These are phyloP conservation scores for Galerucella pusilla DNA, from an alignment of 2,888 invertebrate species.

Conservation along the genomic window DNA sequence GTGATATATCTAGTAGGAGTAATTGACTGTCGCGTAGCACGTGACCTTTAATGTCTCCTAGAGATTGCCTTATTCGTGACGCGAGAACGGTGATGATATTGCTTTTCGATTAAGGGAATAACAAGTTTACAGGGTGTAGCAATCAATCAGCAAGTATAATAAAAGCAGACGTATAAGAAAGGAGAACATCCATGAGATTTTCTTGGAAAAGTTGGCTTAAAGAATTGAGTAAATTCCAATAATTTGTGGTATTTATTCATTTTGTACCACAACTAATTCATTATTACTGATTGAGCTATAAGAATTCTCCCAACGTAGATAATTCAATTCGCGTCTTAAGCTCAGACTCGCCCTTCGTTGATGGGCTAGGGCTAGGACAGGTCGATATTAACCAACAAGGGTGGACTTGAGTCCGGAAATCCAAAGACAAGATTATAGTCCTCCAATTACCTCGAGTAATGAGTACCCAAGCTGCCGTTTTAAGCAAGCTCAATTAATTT, in stretches of 20 bases:
- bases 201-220: no score
- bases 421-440: slow-evolving; percentile 12
- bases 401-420: slow-evolving; percentile 18
- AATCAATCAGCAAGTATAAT: no score
- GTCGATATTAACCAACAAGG: slow-evolving; percentile 14
- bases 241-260: no score
- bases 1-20: slow-evolving; percentile 39
- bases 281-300: no score
- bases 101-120: no score
- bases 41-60: slow-evolving; percentile 42
- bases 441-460: slow-evolving; percentile 24
- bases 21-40: slow-evolving; percentile 44
- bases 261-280: no score
- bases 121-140: no score
- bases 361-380: neutral
- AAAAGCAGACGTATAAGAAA: no score
- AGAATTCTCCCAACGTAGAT: no score
- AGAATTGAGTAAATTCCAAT: no score
- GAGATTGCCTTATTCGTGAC: slow-evolving; percentile 26
- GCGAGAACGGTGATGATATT: neutral
- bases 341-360: neutral
- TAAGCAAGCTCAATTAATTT: slow-evolving; percentile 15
- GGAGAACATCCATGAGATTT: no score
- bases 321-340: neutral
- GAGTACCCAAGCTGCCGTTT: slow-evolving; percentile 22